A percentile compares a stretch with the other conserved stretches of the same genome.
Evolutionary conservation across 1,140 invertebrate genomes (phyloP).

Genomic region (Conopomorpha cramerella): DNA sequence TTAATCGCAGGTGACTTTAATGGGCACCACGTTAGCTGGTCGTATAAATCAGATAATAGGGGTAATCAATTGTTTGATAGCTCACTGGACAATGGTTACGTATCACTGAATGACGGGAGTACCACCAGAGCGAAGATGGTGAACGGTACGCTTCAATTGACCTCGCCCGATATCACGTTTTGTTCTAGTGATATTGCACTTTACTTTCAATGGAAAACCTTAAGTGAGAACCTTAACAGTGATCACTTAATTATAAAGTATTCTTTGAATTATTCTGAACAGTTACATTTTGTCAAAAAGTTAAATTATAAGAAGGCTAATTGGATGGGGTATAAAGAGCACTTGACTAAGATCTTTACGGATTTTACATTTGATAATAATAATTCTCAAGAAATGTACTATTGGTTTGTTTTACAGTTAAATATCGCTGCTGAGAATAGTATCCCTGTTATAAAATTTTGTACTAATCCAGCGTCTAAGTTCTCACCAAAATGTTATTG

Average conservation of each 20-base stretch:
- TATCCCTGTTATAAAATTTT: background rate
- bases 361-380: no score
- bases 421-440: background rate
- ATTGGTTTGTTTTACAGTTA: background rate
- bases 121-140: constrained; percentile 1
- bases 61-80: constrained; percentile 1
- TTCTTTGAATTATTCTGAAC: background rate
- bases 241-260: background rate
- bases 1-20: background rate
- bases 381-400: background rate
- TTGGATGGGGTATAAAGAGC: background rate
- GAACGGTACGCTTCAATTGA: background rate
- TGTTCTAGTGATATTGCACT: background rate
- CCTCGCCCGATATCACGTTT: background rate
- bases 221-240: background rate
- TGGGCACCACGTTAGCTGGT: constrained; percentile 3
- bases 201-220: background rate
- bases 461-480: background rate
- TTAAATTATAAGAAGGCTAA: background rate
- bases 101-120: constrained; percentile 2
- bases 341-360: background rate
- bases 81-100: background rate
- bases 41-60: constrained; percentile 1
- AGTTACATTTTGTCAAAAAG: background rate
- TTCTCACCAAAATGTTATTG: constrained; percentile 14